Percentiles rank a stretch among this genome's conserved stretches.
These are phyloP conservation scores for Aegypius monachus DNA, from an alignment of 2,113 vertebrate genomes.

Conservation along the genomic window DNA sequence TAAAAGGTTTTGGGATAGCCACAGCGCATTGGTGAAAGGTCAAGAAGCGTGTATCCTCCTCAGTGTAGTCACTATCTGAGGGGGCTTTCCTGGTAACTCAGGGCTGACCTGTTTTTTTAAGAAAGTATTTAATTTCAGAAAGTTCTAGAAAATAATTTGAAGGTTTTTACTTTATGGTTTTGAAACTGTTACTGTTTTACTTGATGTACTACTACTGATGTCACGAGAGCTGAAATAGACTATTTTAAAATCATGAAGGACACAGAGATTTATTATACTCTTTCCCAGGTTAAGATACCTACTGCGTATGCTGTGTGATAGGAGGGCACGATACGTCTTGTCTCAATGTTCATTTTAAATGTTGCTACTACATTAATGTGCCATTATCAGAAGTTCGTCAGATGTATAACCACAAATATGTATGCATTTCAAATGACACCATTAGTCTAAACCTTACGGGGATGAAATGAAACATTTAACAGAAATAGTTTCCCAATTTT, in stretches of 20 bases:
- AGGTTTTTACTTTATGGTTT: neutral
- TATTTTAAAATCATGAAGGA: neutral
- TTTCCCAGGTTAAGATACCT: neutral
- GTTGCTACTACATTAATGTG: neutral
- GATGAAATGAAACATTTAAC: neutral
- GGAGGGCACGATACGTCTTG: accelerated
- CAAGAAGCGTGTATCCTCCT: neutral
- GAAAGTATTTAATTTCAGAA: neutral
- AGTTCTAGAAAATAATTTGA: neutral
- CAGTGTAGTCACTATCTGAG: neutral
- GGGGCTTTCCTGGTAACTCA: neutral
- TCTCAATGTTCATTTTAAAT: neutral
- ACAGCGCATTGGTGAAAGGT: neutral
- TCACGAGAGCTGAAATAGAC: neutral
- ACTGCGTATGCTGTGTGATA: neutral
- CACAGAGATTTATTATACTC: neutral
- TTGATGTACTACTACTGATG: neutral
- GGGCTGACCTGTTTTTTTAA: neutral
- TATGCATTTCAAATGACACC: neutral
- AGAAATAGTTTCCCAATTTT: neutral
- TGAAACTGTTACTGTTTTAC: neutral
- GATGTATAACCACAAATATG: neutral
- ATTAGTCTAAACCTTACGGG: neutral
- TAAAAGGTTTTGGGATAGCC: neutral
- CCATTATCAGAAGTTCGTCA: neutral